Conservation (phyloP, 2,797 vertebrate genomes). For the Thaleichthys pacificus region DNA sequence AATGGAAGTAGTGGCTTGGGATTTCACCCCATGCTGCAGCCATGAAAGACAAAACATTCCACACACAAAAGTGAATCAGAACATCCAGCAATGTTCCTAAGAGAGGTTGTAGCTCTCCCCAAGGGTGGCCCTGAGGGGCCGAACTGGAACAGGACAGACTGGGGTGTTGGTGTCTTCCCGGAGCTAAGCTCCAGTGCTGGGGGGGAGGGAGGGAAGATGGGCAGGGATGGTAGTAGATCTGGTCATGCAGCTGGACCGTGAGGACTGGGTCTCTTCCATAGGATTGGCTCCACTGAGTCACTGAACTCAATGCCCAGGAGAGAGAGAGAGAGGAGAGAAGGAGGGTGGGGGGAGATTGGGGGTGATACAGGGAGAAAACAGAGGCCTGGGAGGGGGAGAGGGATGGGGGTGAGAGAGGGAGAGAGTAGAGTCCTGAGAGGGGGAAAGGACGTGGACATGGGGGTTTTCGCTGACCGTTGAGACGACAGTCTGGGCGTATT, state of each 20-base stretch:
- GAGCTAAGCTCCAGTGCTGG: slow-evolving; percentile 17
- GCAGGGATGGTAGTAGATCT: slow-evolving; percentile 39
- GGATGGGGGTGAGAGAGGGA: neutral
- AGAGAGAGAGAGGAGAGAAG: slow-evolving; percentile 39
- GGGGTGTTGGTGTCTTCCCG: slow-evolving; percentile 12
- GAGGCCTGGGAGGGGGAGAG: slow-evolving; percentile 13
- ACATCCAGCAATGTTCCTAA: too few relatives aligned
- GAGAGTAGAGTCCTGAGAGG: slow-evolving; percentile 5
- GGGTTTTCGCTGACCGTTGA: too few relatives aligned
- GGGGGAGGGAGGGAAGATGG: slow-evolving; percentile 18
- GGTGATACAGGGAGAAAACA: slow-evolving; percentile 22
- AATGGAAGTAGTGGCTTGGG: too few relatives aligned
- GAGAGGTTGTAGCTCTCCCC: too few relatives aligned
- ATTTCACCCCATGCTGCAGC: too few relatives aligned
- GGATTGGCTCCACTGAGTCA: slow-evolving; percentile 65
- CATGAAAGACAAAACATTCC: too few relatives aligned
- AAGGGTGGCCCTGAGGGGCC: slow-evolving; percentile 24
- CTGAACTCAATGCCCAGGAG: slow-evolving; percentile 52
- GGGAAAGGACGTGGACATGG: too few relatives aligned
- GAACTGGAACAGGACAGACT: slow-evolving; percentile 20
- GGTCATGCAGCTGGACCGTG: slow-evolving; percentile 40
- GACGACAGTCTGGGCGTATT: too few relatives aligned
- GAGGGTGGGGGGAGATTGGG: neutral
- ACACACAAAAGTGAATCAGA: too few relatives aligned
- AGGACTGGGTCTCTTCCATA: slow-evolving; percentile 56